Conservation (phyloP, 2,888 invertebrate genomes). For the Liopterus haemorrhoidalis region DNA sequence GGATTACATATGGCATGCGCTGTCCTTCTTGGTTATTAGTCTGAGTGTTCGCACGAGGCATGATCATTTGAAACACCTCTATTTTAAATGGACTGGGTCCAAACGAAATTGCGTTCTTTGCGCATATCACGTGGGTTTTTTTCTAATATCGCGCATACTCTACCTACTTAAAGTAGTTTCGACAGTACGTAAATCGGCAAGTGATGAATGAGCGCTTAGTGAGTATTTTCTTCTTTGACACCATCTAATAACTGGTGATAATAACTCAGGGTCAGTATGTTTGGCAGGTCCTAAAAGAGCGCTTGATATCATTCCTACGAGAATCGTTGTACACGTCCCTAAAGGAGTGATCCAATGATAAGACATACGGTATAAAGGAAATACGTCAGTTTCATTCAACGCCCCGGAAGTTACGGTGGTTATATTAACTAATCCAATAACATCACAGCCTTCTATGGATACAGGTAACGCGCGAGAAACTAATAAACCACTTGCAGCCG, state of each 20-base stretch:
- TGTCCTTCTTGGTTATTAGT: no score
- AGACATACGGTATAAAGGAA: slow-evolving; percentile 70
- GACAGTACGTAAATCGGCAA: no score
- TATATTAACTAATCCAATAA: slow-evolving; percentile 20
- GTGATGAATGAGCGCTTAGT: no score
- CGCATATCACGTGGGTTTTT: no score
- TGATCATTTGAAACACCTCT: no score
- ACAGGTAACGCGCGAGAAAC: slow-evolving; percentile 54
- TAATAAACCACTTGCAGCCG: slow-evolving; percentile 55
- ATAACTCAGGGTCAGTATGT: slow-evolving; percentile 52
- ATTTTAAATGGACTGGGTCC: no score
- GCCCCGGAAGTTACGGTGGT: slow-evolving; percentile 31
- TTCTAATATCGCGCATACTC: no score
- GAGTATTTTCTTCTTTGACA: slow-evolving; percentile 34
- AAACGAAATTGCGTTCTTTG: no score
- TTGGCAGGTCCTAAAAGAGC: slow-evolving; percentile 50
- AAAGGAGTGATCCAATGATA: slow-evolving; percentile 78
- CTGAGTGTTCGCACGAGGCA: no score
- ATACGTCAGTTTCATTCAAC: slow-evolving; percentile 55
- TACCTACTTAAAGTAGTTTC: no score
- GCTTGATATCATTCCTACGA: slow-evolving; percentile 63
- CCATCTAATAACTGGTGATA: slow-evolving; percentile 57
- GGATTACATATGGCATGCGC: no score
- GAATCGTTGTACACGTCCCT: slow-evolving; percentile 60
- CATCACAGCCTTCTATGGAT: slow-evolving; percentile 46